These are phyloP conservation scores for Eupithecia centaureata DNA, from an alignment of 2,888 invertebrate genomes.

Conservation along the genomic window DNA sequence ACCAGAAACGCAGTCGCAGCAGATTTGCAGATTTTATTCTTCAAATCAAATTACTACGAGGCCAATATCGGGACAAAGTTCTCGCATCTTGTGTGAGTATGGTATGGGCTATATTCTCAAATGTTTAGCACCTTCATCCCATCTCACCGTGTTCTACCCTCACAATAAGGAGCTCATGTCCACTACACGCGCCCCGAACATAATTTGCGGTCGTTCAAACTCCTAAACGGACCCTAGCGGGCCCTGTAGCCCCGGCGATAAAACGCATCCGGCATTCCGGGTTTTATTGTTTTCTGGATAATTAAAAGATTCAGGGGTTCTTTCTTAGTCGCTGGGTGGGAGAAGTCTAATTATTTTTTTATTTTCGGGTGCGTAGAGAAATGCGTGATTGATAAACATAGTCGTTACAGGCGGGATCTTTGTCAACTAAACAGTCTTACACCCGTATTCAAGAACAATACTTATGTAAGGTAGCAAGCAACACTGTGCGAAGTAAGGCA, in stretches of 20 bases:
- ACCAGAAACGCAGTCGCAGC: no score
- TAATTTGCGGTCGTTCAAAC: conserved; percentile 14
- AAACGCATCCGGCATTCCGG: conserved; percentile 44
- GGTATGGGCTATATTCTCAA: neutral
- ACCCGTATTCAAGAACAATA: no score
- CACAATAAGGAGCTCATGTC: neutral
- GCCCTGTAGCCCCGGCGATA: conserved; percentile 31
- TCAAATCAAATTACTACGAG: neutral
- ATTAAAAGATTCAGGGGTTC: conserved; percentile 39
- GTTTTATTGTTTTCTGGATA: conserved; percentile 44
- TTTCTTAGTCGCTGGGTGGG: conserved; percentile 12
- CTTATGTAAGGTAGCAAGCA: no score
- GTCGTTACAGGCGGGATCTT: neutral
- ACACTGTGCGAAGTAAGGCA: no score
- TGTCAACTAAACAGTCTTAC: no score
- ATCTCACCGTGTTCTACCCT: neutral
- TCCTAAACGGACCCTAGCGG: conserved; percentile 33
- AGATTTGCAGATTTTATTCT: neutral
- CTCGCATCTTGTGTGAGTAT: neutral
- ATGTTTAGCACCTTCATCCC: neutral
- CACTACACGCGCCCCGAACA: neutral
- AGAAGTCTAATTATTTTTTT: conserved; percentile 13
- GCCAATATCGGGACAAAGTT: neutral
- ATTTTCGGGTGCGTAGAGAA: neutral
- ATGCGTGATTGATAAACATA: neutral